A percentile compares a stretch with the other conserved stretches of the same genome.
Conservation (phyloP, 2,797 vertebrate genomes). For the Pristis pectinata region DNA sequence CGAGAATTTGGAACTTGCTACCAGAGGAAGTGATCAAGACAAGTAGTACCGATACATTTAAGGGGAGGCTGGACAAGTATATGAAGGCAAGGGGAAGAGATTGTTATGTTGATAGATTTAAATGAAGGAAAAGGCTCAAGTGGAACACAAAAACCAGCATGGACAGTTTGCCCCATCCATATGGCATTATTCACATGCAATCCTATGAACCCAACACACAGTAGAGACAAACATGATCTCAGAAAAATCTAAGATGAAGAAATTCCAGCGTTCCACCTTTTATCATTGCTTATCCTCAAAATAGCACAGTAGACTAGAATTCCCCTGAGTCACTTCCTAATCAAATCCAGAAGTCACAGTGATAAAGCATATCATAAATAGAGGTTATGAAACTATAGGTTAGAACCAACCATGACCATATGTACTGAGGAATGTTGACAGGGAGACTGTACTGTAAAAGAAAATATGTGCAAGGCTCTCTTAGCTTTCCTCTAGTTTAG, state of each 20-base stretch:
- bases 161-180: too few species aligned
- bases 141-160: too few species aligned
- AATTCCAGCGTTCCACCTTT: neutral
- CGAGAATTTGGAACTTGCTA: too few species aligned
- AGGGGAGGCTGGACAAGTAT: too few species aligned
- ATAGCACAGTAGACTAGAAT: neutral
- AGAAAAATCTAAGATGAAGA: neutral
- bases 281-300: neutral
- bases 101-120: neutral
- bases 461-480: neutral
- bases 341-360: slow-evolving; percentile 22
- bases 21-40: too few species aligned
- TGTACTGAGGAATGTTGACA: neutral
- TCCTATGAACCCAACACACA: too few species aligned
- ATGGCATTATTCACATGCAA: too few species aligned
- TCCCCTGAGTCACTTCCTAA: neutral
- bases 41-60: too few species aligned
- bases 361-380: neutral
- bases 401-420: neutral
- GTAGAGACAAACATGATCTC: neutral
- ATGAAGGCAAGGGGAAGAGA: too few species aligned
- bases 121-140: neutral
- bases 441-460: neutral
- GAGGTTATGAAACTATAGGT: neutral
- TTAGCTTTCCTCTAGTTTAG: neutral